Evolutionary conservation across 2,888 invertebrate genomes (phyloP), one percentile per base, ranked within the genome.

Genomic region (Hanleya hanleyi): DNA sequence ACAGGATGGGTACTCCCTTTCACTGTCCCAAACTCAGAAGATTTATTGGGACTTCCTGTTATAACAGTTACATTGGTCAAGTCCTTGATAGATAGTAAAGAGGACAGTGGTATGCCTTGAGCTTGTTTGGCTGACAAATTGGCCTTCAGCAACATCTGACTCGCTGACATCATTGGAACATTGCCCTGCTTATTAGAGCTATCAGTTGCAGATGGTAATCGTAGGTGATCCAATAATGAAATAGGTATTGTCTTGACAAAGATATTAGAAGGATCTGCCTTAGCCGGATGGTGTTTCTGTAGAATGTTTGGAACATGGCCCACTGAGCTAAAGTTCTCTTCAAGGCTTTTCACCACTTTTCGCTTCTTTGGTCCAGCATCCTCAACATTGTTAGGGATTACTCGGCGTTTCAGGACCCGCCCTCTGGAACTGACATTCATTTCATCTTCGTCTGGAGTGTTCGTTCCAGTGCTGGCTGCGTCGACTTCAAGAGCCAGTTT

Each of bases 341-440:
- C 35, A 76, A 77, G 22, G 64, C 77, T 74, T n/a, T 61, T 33
- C 7, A 75, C 62, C 67, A 77, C 80, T 29, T 78, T 67, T 71
- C 80, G 83, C 76, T 84, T 86, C 33, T 83, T 82, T 22, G 80
- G 70, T 7, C 80, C 73, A 50, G 82, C 81, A 50, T 87, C 87
- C 70, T 88, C 87, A 12, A 78, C 79, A 71, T 87, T 87, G 72
- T 86, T 86, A 32, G 87, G 87, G 67, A 88, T 88, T 38, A 88
- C 76, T 26, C 87, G 70, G 0, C 88, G 76, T 67, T 88, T 88
- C 38, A 88, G 71, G 18, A 87, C 72, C 12, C 89, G 70, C 5
- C 89, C 89, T n/a, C 87, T 71, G 1, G 85, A 83, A 74, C 87
- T 88, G 22, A 87, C 79, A 65, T 86, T 86, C 33, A 80, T 76